Evolutionary conservation across 2,888 invertebrate genomes (phyloP).

Genomic region (Caenorhabditis imperialis): DNA sequence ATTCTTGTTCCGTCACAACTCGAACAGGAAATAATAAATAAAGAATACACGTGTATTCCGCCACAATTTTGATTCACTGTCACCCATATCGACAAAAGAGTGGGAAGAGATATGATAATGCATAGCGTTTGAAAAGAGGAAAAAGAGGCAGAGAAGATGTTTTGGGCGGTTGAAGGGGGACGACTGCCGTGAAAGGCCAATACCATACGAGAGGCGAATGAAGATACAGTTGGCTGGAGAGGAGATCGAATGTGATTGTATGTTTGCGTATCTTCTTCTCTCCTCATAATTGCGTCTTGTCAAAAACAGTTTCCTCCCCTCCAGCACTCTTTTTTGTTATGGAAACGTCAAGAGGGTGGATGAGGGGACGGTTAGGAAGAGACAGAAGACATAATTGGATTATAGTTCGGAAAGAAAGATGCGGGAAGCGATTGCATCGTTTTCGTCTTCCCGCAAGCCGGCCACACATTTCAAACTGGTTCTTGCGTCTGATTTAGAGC

Average conservation of each 20-base stretch:
- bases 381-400: constrained; percentile 51
- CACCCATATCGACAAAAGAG: constrained; percentile 3
- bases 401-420: constrained; percentile 14
- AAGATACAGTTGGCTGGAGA: neutral
- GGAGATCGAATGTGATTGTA: constrained; percentile 12
- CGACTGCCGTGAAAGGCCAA: constrained; percentile 19
- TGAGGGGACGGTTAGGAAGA: constrained; percentile 2
- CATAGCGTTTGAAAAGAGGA: neutral
- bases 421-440: neutral
- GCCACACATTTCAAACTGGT: constrained; percentile 3
- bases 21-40: constrained; percentile 5
- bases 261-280: constrained; percentile 15
- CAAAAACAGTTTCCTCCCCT: constrained; percentile 11
- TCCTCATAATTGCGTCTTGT: constrained; percentile 12
- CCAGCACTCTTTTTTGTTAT: constrained; percentile 1
- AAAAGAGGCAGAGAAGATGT: neutral
- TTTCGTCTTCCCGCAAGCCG: neutral
- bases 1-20: neutral
- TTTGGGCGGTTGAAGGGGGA: constrained; percentile 15
- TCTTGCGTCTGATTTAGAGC: constrained; percentile 9
- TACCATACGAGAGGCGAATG: constrained; percentile 13
- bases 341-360: constrained; percentile 16
- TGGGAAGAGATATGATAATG: constrained; percentile 32
- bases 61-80: constrained; percentile 12
- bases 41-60: constrained; percentile 9